Evolutionary conservation across 2,113 vertebrate genomes (phyloP), one percentile per base, ranked within the genome.

Genomic region (Chunga burmeisteri): DNA sequence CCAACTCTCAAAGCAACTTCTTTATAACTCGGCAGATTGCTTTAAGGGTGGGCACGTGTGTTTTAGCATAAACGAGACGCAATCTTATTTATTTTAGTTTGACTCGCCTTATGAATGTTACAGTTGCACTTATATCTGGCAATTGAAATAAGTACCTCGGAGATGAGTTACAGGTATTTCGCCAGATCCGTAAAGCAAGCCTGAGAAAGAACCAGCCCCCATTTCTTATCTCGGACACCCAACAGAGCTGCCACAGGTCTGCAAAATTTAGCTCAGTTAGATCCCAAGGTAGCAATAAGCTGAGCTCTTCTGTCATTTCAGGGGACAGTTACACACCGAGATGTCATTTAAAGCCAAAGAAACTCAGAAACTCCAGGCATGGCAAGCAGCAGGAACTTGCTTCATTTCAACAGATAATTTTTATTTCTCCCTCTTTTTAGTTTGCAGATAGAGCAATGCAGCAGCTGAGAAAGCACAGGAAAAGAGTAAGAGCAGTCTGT

Each of bases 101-200:
- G 22, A 53, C 27, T 86, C 16, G 2, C 4, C 1, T 61, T 22
- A 58, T 56, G 62, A 63, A 11, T 6, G 7, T 11, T 53, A 50
- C 32, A 52, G 10, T 34, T 74, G 65, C 9, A 66, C 3, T 2
- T 0, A 0, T 15, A 20, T 4, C 62, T 81, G 53, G 42, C 56
- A 68, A 27, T 2, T 55, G 84, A 91, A 95, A 91, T 19, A 58
- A 81, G 80, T 9, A 36, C 32, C 18, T 71, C 40, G 22, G 75
- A 56, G 47, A 59, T 49, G 29, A 81, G 53, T 17, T 68, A 27
- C 10, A 61, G 82, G 36, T 56, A 14, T 71, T 86, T 36, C 61
- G 19, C 52, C 71, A 93, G 87, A 70, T 11, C 58, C 44, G 38
- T 44, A 77, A 91, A 68, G 32, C 17, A 40, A 77, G 30, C 59